Conservation (phyloP, 2,888 invertebrate genomes). For the Dioctria linearis region DNA sequence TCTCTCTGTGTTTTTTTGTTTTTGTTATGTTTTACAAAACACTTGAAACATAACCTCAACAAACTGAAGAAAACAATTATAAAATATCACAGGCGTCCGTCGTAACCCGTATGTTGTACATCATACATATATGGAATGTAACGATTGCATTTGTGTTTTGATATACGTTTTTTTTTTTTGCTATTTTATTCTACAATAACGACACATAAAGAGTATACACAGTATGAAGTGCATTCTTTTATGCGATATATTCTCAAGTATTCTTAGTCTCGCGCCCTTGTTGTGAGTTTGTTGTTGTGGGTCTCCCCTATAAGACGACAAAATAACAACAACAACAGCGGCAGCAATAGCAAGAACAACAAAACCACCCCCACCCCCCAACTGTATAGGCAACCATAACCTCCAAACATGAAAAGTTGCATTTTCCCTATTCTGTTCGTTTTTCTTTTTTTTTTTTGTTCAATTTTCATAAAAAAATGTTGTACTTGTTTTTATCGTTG, state of each 20-base stretch:
- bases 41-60: neutral
- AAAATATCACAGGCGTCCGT: neutral
- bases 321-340: neutral
- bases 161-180: too few relatives aligned
- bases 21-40: neutral
- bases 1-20: neutral
- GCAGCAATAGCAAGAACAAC: neutral
- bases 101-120: neutral
- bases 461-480: too few relatives aligned
- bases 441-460: too few relatives aligned
- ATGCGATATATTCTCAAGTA: constrained; percentile 8
- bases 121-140: too few relatives aligned
- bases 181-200: neutral
- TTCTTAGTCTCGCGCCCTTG: constrained; percentile 19
- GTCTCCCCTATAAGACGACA: too few relatives aligned
- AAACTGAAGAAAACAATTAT: constrained; percentile 23
- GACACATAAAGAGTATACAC: neutral
- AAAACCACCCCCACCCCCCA: neutral
- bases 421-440: neutral
- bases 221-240: constrained; percentile 1
- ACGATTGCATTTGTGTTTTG: too few relatives aligned
- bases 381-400: neutral
- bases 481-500: too few relatives aligned
- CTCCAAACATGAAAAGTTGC: neutral
- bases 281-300: neutral